phyloP scores from a whole-genome alignment of 2,113 vertebrate species.

The Crotalus tigris region DNA sequence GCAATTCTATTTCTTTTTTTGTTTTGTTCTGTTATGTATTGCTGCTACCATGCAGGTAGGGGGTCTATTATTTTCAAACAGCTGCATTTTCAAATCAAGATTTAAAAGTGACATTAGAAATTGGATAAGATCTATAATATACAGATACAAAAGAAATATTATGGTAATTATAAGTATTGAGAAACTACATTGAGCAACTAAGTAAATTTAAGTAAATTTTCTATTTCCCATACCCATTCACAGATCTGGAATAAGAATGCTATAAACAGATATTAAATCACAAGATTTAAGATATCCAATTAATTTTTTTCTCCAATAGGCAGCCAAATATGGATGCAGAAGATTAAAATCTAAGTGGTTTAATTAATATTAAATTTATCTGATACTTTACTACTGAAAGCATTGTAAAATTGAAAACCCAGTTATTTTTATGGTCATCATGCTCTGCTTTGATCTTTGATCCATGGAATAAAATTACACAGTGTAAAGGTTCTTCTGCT shows the following conservation, averaged over 20 bases:
- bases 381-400: conserved; percentile 76
- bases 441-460: conserved; percentile 78
- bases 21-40: conserved; percentile 29
- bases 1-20: not conserved
- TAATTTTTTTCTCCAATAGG: conserved; percentile 75
- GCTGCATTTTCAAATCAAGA: conserved; percentile 10
- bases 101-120: not conserved
- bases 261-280: not conserved
- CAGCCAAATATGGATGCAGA: conserved; percentile 76
- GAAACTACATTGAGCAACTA: not conserved
- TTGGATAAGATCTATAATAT: not conserved
- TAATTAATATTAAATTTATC: conserved; percentile 87
- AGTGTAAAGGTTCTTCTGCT: conserved; percentile 63
- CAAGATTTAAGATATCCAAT: conserved; percentile 78
- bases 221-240: not conserved
- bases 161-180: not conserved
- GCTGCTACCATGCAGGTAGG: conserved; percentile 42
- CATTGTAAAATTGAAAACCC: conserved; percentile 80
- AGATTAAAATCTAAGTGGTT: conserved; percentile 82
- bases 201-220: not conserved
- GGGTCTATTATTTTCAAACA: conserved; percentile 46
- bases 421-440: conserved; percentile 77
- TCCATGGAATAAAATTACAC: conserved; percentile 67
- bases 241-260: not conserved
- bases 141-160: not conserved